Base-by-base conservation (phyloP, 1,140 invertebrate genomes). In the Conus betulinus region DNA sequence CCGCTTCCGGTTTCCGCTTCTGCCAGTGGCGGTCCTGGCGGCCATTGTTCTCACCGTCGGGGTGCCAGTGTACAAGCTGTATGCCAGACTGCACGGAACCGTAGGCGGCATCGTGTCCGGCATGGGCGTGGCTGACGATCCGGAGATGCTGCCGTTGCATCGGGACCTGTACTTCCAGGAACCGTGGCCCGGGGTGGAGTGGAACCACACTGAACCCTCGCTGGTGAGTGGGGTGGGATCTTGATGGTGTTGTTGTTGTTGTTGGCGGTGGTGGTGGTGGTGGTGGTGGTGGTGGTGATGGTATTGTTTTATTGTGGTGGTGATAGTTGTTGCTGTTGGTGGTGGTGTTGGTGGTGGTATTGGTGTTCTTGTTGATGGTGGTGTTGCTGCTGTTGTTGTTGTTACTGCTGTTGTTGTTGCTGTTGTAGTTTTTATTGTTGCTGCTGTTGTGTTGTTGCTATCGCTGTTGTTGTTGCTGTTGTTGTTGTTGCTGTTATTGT, bases 181-280 rank as follows among this genome's bases (percentile, higher is more conserved):
- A 20, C 11, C 23, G 6, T 87, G 71, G 85, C 85, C 74, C 0
- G 85, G 53, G n/a, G 85, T 87, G 74, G 85, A 87, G 52, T 51
- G 15, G 51, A 25, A 27, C 53, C 13, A 67, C n/a, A 15, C 23
- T 0, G 53, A 39, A 7, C 71, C 74, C 13, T 15, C 11, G 8
- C 2, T 15, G 20, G 52, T 74, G 63, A 67, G 63, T 52, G 27
- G 39, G 39, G 39, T 39, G 39, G 39, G 39, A 39, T 39, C 39
- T 39, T 39, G 39, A 39, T 39, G 39, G 39, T 39, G 39, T 39
- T 39, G 39, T 39, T 39, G 39, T 39, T 39, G 39, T 39, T 39
- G 39, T 39, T 39, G 39, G 0, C 3, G 39, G 0, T 39, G 39
- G 0, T 39, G 39, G 0, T 39, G 39, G 0, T 39, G 39, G 0